Base-by-base conservation (phyloP, 2,113 vertebrate species). In the Piprites chloris region DNA sequence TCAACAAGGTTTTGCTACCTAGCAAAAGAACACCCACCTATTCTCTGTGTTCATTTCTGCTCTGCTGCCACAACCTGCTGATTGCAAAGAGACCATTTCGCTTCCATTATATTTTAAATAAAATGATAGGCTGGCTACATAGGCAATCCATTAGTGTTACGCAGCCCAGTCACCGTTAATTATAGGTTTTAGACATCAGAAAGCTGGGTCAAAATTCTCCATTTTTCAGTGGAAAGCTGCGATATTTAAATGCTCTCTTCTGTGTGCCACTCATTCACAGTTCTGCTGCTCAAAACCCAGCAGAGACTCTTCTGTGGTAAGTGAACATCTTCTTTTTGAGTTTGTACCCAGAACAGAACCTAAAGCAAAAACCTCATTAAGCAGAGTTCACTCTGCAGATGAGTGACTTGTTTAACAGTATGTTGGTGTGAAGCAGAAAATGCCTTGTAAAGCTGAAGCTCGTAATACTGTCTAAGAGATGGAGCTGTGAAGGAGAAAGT, bases 141-240 rank as follows among this genome's bases (percentile, higher is more conserved):
- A 66, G 91, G 85, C 88, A 96, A 95, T 92, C 85, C 93, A 87
- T 95, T 89, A 95, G 72, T 46, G 42, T 85, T 87, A 87, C 4
- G 20, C 66, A 85, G 82, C 73, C 58, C 78, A 92, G 71, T 90
- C 65, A 23, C 58, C 9, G 17, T 58, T 96, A 97, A 92, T 93
- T 94, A 92, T 30, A 88, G 72, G 42, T 37, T 93, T 96, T 56
- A 89, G 63, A 44, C 84, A 68, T 91, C 2, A 5, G 85, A 68
- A 68, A 90, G 72, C 89, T 62, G 35, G 91, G 68, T 81, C 79
- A 87, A 93, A 96, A 93, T 47, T 85, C 61, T 93, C 56, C 32
- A 19, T 83, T 93, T 94, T 87, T 87, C 86, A 59, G 28, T 53
- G 44, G 46, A 86, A 93, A 84, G 18, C 37, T 30, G 2, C 91